phyloP scores from a whole-genome alignment of 2,888 invertebrate species.

The Drosophila siamana region DNA sequence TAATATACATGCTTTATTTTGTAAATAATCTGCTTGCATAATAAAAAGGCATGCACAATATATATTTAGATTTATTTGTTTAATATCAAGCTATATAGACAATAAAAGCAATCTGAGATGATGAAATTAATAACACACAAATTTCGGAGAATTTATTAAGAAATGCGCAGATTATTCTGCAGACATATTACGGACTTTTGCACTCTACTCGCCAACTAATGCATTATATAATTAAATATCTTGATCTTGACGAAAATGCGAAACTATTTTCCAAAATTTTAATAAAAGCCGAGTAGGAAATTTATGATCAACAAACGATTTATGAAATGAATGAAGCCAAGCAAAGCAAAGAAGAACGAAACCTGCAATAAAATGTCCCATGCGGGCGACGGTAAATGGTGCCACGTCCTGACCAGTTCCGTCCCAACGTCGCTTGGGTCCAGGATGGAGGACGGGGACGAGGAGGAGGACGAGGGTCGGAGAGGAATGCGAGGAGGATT shows the following conservation, averaged over 20 bases:
- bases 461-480: not conserved
- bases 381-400: conserved; percentile 42
- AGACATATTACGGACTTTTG: not conserved
- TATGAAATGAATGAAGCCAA: conserved; percentile 66
- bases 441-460: conserved; percentile 14
- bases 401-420: conserved; percentile 37
- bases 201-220: not conserved
- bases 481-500: conserved; percentile 25
- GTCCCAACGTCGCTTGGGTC: not conserved
- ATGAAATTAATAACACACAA: not conserved
- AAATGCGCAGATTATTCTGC: not conserved
- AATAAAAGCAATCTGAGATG: conserved; percentile 3
- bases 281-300: conserved; percentile 70
- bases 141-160: not conserved
- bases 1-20: not conserved
- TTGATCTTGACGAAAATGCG: not conserved
- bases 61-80: not conserved
- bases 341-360: conserved; percentile 8
- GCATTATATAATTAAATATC: not conserved
- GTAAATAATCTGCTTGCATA: not conserved
- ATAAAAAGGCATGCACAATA: not conserved
- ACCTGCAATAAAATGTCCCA: conserved; percentile 64
- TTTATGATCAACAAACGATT: conserved; percentile 79
- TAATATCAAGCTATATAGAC: not conserved
- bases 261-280: conserved; percentile 51